phyloP scores from a whole-genome alignment of 35 echinoderm and acorn worm genomes.

The Diadema setosum region DNA sequence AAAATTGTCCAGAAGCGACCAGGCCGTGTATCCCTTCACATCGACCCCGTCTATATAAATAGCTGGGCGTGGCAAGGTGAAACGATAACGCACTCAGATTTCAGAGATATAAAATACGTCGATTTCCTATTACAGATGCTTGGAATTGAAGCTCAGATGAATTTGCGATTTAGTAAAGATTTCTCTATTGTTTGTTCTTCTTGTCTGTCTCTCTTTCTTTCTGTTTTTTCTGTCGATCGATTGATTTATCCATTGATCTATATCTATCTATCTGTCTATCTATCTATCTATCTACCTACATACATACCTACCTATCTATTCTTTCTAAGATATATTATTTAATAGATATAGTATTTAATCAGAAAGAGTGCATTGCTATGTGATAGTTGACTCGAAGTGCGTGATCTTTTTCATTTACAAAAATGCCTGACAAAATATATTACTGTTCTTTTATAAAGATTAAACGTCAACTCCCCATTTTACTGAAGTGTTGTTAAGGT shows the following conservation, averaged over 20 bases:
- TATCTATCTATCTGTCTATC: no score
- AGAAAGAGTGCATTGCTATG: neutral
- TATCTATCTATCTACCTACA: no score
- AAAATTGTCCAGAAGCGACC: slow-evolving; percentile 82
- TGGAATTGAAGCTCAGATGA: neutral
- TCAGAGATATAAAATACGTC: neutral
- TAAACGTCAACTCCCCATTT: neutral
- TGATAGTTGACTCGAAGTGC: neutral
- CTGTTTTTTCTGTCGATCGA: neutral
- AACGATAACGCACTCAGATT: neutral
- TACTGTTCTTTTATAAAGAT: neutral
- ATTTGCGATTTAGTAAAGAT: neutral
- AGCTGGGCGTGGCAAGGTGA: slow-evolving; percentile 22
- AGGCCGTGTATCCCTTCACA: slow-evolving; percentile 62
- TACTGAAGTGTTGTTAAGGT: neutral
- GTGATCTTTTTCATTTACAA: neutral
- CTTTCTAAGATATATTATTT: no score
- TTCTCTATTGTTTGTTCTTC: neutral
- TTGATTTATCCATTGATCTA: no score
- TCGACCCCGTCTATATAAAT: slow-evolving; percentile 44
- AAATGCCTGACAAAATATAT: neutral
- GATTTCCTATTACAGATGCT: neutral
- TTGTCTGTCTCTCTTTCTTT: no score
- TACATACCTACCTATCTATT: no score
- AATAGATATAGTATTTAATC: no score